Evolutionary conservation across 2,113 vertebrate genomes (phyloP).

Genomic region (Cheirogaleus medius): DNA sequence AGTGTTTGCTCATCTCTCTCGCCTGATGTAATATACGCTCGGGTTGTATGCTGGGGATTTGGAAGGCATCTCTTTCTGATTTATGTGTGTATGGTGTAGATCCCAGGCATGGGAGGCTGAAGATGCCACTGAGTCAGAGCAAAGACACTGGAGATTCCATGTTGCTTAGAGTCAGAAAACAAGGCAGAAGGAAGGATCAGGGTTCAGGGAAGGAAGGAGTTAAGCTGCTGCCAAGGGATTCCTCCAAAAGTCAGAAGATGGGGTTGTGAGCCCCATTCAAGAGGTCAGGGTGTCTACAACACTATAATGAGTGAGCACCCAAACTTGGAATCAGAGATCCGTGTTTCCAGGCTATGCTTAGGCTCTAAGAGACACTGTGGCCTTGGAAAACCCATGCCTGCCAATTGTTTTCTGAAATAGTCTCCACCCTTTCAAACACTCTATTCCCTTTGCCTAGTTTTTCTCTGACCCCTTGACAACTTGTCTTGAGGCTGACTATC

Average conservation of each 20-base stretch:
- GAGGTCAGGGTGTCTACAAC: not conserved
- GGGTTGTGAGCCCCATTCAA: not conserved
- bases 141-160: not conserved
- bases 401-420: not conserved
- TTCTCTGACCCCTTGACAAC: not conserved
- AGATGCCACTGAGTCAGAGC: not conserved
- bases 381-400: not conserved
- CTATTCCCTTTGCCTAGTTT: not conserved
- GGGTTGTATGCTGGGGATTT: not conserved
- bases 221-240: not conserved
- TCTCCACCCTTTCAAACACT: no score
- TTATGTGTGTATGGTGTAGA: not conserved
- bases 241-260: not conserved
- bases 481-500: not conserved
- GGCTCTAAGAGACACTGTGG: not conserved
- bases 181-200: not conserved
- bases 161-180: not conserved
- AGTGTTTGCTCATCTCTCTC: not conserved
- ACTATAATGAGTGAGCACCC: no score
- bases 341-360: not conserved
- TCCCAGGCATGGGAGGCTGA: not conserved
- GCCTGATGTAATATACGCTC: no score
- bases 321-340: not conserved
- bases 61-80: not conserved
- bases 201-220: not conserved